phyloP scores from a whole-genome alignment of 64 coral and sea anemone species.

The Montipora cactus region DNA sequence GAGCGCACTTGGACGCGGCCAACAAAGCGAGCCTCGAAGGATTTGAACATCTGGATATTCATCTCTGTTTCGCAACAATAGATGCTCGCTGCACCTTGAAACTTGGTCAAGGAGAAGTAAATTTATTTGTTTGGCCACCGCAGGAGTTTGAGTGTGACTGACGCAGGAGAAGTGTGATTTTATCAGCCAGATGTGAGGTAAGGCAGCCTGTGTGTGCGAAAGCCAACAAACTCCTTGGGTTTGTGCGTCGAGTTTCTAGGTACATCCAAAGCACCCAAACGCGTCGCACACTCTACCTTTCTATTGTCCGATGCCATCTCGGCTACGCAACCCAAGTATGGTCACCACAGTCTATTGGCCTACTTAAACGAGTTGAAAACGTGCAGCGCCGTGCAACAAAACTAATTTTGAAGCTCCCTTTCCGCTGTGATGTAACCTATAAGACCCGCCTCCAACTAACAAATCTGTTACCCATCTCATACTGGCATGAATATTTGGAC shows the following conservation, averaged over 20 bases:
- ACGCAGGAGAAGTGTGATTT: too few species aligned
- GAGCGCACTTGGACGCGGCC: too few species aligned
- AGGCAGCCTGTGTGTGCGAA: background rate
- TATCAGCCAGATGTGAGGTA: too few species aligned
- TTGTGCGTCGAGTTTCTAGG: constrained; percentile 36
- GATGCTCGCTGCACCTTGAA: too few species aligned
- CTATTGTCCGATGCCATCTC: constrained; percentile 28
- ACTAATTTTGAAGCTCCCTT: constrained; percentile 43
- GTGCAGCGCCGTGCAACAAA: constrained; percentile 46
- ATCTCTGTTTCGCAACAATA: too few species aligned
- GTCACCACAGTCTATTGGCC: constrained; percentile 57
- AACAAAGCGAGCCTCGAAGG: too few species aligned
- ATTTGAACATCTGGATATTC: too few species aligned
- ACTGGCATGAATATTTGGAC: constrained; percentile 71
- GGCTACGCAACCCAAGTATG: constrained; percentile 62
- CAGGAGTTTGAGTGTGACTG: too few species aligned
- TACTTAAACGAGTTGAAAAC: constrained; percentile 44
- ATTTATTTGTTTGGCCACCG: too few species aligned
- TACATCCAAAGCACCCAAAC: constrained; percentile 41
- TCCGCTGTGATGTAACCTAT: constrained; percentile 45
- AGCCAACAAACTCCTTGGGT: constrained; percentile 53
- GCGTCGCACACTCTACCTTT: constrained; percentile 36
- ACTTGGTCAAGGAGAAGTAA: too few species aligned
- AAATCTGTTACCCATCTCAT: constrained; percentile 56
- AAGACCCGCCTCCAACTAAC: constrained; percentile 43